Evolutionary conservation across 2,888 invertebrate genomes (phyloP), one percentile per base, ranked within the genome.

Genomic region (Aricia artaxerxes): DNA sequence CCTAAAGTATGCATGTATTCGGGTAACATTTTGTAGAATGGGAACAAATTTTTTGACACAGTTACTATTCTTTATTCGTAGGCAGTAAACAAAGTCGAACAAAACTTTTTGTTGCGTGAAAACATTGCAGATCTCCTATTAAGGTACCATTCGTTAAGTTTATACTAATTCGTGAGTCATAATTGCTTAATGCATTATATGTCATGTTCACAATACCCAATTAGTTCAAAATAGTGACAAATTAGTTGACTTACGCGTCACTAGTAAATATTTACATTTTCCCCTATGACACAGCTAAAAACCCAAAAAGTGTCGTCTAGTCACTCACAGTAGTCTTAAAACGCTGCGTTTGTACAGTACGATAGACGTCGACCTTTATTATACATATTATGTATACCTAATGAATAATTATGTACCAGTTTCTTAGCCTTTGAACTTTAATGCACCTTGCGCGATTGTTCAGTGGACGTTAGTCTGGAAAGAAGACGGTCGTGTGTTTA

Each of bases 371-470:
- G 4, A 69, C 5, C 69, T 13, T 69, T 69, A 69, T 4, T 35
- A 69, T 11, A 35, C n/a, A 69, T 11, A 13, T 11, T 69, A 69
- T 4, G 24, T 69, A 35, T 69, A 35, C 9, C 3, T 64, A 64
- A 64, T 35, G 69, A 69, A 69, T 69, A 69, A 69, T 69, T 16
- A 69, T 69, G 35, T 35, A 69, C 69, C 69, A 69, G 69, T 69
- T 69, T 69, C 69, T 35, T 35, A 35, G 13, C 69, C 69, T 35
- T 69, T 69, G 35, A 69, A 69, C 69, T 69, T 69, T 38, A 7
- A 38, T 38, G 69, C 69, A 69, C 35, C 69, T 69, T 38, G 35
- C 69, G 35, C 13, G 69, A 35, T 69, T 38, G 31, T 38, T 16
- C 13, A 69, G 35, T 69, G 13, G 13, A 35, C 35, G 69, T 16